Percentiles rank a stretch among this genome's conserved stretches.
phyloP scores from a whole-genome alignment of 2,797 vertebrate genomes.

The Rhynchonycteris naso region DNA sequence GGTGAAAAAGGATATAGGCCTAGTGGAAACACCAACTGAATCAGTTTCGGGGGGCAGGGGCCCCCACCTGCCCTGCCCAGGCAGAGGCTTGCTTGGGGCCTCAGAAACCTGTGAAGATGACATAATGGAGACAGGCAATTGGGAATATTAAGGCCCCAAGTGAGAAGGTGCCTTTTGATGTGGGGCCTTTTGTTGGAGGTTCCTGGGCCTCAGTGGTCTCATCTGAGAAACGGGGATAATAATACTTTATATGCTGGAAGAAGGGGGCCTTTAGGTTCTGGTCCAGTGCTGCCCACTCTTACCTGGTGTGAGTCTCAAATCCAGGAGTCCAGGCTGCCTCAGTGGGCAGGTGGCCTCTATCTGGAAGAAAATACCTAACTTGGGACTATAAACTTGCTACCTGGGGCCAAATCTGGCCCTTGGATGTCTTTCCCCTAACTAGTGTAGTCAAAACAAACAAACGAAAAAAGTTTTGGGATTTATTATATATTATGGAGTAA shows the following conservation, averaged over 20 bases:
- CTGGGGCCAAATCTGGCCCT: background rate
- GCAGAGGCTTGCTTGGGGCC: fast-evolving
- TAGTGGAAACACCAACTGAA: background rate
- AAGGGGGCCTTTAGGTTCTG: background rate
- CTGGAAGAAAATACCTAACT: background rate
- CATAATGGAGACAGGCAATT: background rate
- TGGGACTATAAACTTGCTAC: background rate
- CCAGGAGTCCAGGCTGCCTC: background rate
- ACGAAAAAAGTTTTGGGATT: background rate
- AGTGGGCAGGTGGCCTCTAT: fast-evolving
- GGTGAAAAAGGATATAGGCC: background rate
- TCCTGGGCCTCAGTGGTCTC: background rate
- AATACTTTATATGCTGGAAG: background rate
- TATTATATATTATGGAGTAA: background rate
- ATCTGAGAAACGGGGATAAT: background rate
- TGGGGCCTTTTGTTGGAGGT: background rate
- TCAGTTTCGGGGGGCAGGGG: fast-evolving
- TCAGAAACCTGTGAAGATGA: fast-evolving
- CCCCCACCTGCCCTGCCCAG: background rate
- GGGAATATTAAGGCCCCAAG: background rate
- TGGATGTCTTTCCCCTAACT: background rate
- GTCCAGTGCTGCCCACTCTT: background rate
- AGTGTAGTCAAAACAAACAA: background rate
- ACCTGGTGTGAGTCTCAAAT: background rate
- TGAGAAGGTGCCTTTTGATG: background rate